Percentiles rank a stretch among this genome's conserved stretches.
These are phyloP conservation scores for Tholera decimalis DNA, from an alignment of 2,888 invertebrate genomes.

Conservation along the genomic window DNA sequence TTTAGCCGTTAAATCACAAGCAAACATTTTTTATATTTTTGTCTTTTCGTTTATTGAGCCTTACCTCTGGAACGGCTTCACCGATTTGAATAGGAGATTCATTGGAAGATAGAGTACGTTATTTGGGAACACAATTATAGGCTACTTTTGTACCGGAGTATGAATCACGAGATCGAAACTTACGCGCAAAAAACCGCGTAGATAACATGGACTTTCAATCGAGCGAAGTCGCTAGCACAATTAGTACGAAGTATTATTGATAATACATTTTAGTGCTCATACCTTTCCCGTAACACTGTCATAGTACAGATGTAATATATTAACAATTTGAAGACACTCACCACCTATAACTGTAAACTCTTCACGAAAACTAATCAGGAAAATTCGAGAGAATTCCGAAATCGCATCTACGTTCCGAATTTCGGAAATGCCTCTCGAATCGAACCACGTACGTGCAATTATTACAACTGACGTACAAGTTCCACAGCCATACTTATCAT, in stretches of 20 bases:
- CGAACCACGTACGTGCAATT: conserved; percentile 79
- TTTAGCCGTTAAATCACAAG: too few relatives aligned
- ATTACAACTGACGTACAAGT: conserved; percentile 73
- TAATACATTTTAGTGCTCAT: not conserved
- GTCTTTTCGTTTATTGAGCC: too few relatives aligned
- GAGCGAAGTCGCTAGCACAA: too few relatives aligned
- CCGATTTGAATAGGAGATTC: too few relatives aligned
- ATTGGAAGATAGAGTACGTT: too few relatives aligned
- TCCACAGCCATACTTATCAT: conserved; percentile 60
- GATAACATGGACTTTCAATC: too few relatives aligned
- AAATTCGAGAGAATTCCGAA: conserved; percentile 60
- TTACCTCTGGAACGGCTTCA: too few relatives aligned
- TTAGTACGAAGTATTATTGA: not conserved
- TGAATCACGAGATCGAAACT: too few relatives aligned
- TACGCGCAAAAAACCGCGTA: too few relatives aligned
- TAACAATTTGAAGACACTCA: conserved; percentile 23
- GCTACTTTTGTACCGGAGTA: too few relatives aligned
- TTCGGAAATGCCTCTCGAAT: conserved; percentile 71
- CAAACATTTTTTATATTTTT: too few relatives aligned
- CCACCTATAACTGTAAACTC: conserved; percentile 21
- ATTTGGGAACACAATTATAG: too few relatives aligned
- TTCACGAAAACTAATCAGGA: conserved; percentile 56
- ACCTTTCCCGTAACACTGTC: not conserved
- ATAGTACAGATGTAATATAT: not conserved
- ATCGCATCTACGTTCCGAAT: conserved; percentile 61